Conservation (phyloP, 2,797 vertebrate species). For the Cyprinella venusta region DNA sequence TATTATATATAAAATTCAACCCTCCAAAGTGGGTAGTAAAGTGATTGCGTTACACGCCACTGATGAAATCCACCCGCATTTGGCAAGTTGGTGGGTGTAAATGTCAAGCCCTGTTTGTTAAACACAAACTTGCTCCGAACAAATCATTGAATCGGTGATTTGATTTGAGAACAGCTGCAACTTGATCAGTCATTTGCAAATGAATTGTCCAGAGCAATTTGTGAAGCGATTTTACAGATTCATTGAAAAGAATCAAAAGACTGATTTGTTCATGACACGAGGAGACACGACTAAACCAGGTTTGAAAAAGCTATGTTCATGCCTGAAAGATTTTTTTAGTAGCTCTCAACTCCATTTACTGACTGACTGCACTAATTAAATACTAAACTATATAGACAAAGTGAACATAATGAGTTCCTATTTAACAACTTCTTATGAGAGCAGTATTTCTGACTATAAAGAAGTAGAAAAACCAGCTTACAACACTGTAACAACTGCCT, state of each 20-base stretch:
- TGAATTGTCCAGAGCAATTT: neutral
- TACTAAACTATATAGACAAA: neutral
- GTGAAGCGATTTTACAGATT: neutral
- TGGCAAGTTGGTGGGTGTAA: neutral
- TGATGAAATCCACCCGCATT: neutral
- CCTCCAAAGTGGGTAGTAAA: no score
- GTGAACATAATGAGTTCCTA: neutral
- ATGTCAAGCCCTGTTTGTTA: neutral
- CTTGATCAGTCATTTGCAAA: neutral
- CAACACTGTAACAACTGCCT: neutral
- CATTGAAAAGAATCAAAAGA: neutral
- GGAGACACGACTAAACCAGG: no score
- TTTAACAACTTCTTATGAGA: no score
- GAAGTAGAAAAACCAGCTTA: no score
- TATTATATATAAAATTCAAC: neutral
- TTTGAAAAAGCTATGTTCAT: neutral
- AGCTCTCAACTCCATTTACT: neutral
- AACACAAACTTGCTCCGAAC: neutral
- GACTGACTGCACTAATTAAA: slow-evolving; percentile 7
- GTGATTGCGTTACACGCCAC: no score
- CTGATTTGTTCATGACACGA: neutral
- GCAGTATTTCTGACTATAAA: no score
- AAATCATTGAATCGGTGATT: neutral
- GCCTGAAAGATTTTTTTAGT: neutral
- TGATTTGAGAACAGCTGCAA: slow-evolving; percentile 1